These are phyloP conservation scores for Epirrhoe tristata DNA, from an alignment of 2,888 invertebrate genomes.

Conservation along the genomic window DNA sequence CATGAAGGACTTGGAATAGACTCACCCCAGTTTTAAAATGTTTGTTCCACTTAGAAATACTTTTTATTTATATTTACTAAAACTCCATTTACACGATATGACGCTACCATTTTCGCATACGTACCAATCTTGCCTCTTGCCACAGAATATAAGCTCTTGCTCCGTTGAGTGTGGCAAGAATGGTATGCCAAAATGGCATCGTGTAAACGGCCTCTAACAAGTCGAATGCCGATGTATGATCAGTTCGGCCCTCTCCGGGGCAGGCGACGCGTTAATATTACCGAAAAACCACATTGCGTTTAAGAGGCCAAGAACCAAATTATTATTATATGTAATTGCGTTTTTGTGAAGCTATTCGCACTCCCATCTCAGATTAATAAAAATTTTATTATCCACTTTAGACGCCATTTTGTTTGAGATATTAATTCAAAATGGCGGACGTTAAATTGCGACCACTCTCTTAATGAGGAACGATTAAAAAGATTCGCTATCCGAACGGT, in stretches of 20 bases:
- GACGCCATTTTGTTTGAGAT: slow-evolving; percentile 76
- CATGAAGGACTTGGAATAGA: background rate
- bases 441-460: slow-evolving; percentile 73
- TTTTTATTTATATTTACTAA: background rate
- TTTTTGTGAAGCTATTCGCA: slow-evolving; percentile 58
- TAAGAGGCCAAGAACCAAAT: slow-evolving; percentile 49
- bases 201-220: too few species aligned
- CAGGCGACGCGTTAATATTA: slow-evolving; percentile 18
- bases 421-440: slow-evolving; percentile 81
- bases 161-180: too few species aligned
- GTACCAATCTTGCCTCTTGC: too few species aligned
- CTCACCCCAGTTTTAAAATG: background rate
- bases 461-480: slow-evolving; percentile 82
- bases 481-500: slow-evolving; percentile 69
- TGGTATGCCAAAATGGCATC: too few species aligned
- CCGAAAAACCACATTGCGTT: slow-evolving; percentile 33
- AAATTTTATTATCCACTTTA: slow-evolving; percentile 67
- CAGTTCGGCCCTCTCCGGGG: too few species aligned
- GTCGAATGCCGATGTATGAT: too few species aligned
- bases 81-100: background rate
- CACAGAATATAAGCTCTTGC: too few species aligned
- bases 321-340: slow-evolving; percentile 64
- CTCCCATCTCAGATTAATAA: slow-evolving; percentile 71
- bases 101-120: too few species aligned
- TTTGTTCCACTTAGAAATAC: background rate